These are phyloP conservation scores for Coelopa frigida DNA, from an alignment of 1,140 invertebrate genomes.

Conservation along the genomic window DNA sequence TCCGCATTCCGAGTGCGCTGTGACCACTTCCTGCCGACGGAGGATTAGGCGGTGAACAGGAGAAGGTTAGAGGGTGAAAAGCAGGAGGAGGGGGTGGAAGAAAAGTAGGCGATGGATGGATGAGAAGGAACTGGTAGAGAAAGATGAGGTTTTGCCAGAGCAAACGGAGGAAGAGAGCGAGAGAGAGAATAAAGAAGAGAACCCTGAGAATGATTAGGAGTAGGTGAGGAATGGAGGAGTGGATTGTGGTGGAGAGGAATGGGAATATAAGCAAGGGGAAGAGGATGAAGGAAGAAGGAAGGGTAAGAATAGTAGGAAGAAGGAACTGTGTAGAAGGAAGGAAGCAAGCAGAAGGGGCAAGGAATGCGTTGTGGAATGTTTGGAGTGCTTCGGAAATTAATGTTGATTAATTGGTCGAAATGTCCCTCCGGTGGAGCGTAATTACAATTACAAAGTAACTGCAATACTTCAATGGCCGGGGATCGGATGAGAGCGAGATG, in stretches of 20 bases:
- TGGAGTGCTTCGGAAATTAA: no score
- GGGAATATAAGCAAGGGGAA: neutral
- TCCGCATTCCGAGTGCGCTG: no score
- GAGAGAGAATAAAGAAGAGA: neutral
- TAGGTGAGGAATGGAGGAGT: neutral
- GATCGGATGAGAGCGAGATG: no score
- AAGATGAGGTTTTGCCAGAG: neutral
- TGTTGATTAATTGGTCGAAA: no score
- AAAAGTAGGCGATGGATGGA: neutral
- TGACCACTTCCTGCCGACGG: no score
- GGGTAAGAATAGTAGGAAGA: neutral
- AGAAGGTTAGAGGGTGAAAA: neutral
- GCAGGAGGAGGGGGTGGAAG: neutral
- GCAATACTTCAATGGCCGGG: no score
- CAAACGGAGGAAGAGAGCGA: neutral
- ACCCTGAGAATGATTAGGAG: neutral
- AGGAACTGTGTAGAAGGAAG: no score
- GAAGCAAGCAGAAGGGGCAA: no score
- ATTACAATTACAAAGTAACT: no score
- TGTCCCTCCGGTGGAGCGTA: no score
- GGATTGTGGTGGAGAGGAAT: neutral
- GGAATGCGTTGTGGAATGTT: no score
- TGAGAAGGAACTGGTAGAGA: neutral
- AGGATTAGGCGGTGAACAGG: no score
- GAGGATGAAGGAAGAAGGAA: neutral